These are phyloP conservation scores for Hylia prasina DNA, from an alignment of 2,113 vertebrate genomes.

Conservation along the genomic window DNA sequence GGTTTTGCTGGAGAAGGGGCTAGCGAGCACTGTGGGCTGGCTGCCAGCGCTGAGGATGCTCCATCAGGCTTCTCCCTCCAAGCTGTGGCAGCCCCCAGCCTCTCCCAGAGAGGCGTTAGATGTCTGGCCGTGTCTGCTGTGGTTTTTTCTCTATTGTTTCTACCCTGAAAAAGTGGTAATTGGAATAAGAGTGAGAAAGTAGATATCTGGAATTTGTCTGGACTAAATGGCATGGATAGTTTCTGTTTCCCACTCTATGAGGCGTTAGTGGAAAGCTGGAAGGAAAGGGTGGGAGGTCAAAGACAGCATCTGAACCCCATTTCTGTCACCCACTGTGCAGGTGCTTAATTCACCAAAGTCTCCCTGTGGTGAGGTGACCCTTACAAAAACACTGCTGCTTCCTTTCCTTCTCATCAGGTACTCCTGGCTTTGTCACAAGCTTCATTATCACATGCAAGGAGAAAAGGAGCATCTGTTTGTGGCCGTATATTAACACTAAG, in stretches of 20 bases:
- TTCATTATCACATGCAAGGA: neutral
- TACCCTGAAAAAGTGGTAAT: neutral
- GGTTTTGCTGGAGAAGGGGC: neutral
- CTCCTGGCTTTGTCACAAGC: neutral
- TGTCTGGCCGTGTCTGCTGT: rapidly evolving
- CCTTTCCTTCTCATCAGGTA: neutral
- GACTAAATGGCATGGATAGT: neutral
- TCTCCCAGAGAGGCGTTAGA: neutral
- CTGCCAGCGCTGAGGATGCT: rapidly evolving
- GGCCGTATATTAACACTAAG: neutral
- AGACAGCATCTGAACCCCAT: rapidly evolving
- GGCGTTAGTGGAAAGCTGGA: neutral
- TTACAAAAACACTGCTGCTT: neutral
- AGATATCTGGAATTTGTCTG: neutral
- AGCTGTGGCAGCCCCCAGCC: neutral
- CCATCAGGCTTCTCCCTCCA: neutral
- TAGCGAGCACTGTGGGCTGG: rapidly evolving
- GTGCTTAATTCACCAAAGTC: neutral
- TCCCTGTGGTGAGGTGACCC: neutral
- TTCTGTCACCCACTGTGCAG: neutral
- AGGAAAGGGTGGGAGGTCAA: neutral
- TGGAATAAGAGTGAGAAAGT: neutral
- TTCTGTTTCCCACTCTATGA: neutral
- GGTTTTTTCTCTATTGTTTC: neutral
- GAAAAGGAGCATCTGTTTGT: neutral